Evolutionary conservation across 2,888 invertebrate genomes (phyloP).

Genomic region (Uloborus plumipes): DNA sequence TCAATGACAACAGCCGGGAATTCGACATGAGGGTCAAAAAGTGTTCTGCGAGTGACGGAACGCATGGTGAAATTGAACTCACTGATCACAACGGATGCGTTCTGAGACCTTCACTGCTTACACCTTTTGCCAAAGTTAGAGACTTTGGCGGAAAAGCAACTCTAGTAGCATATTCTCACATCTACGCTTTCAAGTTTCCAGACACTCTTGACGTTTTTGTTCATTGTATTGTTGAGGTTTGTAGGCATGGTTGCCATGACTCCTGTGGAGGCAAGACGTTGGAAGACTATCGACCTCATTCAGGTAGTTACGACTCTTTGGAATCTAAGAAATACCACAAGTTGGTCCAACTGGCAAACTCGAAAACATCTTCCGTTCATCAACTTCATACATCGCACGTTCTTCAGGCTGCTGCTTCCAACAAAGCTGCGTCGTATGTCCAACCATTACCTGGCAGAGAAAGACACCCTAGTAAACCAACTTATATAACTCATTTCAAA

Average conservation of each 20-base stretch:
- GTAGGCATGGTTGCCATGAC: constrained; percentile 87
- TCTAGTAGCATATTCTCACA: constrained; percentile 89
- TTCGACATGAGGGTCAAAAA: constrained; percentile 96
- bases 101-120: constrained; percentile 92
- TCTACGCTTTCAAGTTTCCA: constrained; percentile 95
- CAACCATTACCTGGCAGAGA: background rate
- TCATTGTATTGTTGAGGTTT: constrained; percentile 93
- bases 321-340: constrained; percentile 48
- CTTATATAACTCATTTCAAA: no score
- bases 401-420: background rate
- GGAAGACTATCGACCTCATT: constrained; percentile 3
- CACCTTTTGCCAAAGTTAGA: constrained; percentile 89
- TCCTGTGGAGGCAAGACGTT: constrained; percentile 13
- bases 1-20: constrained; percentile 93
- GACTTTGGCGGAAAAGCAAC: constrained; percentile 85
- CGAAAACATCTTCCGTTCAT: background rate
- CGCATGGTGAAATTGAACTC: constrained; percentile 86
- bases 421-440: background rate
- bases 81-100: constrained; percentile 94
- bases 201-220: constrained; percentile 94
- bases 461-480: background rate
- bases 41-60: constrained; percentile 90
- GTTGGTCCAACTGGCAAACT: constrained; percentile 2
- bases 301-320: background rate
- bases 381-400: background rate